phyloP scores from a whole-genome alignment of 2,113 vertebrate genomes.

The Archocentrus centrarchus region DNA sequence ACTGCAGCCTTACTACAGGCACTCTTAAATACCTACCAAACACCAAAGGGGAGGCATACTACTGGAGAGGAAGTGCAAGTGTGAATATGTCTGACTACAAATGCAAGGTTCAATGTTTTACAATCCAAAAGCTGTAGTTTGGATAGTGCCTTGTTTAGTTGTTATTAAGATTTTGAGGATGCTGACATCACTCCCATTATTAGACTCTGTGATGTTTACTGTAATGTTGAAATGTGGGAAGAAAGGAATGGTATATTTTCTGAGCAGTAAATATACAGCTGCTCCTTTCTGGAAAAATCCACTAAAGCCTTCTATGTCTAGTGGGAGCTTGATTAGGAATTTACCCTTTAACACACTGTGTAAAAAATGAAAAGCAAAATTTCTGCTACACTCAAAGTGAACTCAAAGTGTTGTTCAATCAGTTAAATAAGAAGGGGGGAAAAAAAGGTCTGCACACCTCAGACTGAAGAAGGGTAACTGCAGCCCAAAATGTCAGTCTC shows the following conservation, averaged over 20 bases:
- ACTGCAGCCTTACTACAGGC: conserved; percentile 19
- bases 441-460: too few species aligned
- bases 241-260: neutral
- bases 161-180: neutral
- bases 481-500: too few species aligned
- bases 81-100: neutral
- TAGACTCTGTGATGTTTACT: neutral
- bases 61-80: neutral
- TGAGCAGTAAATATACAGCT: neutral
- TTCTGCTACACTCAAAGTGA: too few species aligned
- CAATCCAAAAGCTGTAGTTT: neutral
- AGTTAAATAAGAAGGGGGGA: too few species aligned
- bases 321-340: neutral
- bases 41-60: neutral
- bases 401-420: too few species aligned
- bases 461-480: too few species aligned
- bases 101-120: neutral
- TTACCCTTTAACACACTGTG: neutral
- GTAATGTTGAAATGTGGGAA: neutral
- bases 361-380: neutral
- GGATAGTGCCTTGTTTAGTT: neutral
- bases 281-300: neutral
- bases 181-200: neutral
- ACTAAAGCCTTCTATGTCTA: neutral
- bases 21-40: neutral